Percentiles rank a stretch among this genome's conserved stretches.
phyloP scores from a whole-genome alignment of 2,797 vertebrate genomes.

The Cyprinella venusta region DNA sequence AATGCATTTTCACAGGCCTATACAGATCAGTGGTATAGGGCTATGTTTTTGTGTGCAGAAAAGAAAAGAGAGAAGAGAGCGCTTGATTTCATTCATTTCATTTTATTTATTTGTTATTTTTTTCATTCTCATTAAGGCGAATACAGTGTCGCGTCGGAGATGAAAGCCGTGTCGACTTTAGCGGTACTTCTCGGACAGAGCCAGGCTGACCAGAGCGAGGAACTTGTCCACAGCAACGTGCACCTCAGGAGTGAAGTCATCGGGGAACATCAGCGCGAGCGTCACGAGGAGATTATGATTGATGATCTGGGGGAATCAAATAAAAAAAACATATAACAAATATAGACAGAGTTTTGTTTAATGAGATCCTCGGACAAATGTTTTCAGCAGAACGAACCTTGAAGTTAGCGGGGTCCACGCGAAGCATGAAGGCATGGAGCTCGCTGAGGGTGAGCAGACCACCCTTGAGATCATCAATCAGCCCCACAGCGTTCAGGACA shows the following conservation, averaged over 20 bases:
- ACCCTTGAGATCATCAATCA: conserved; percentile 68
- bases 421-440: conserved; percentile 77
- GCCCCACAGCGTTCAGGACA: conserved; percentile 56
- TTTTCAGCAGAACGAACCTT: conserved; percentile 66
- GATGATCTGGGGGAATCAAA: conserved; percentile 70
- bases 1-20: too few relatives aligned
- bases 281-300: conserved; percentile 77
- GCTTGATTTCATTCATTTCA: neutral
- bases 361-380: neutral
- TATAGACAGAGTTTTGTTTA: neutral
- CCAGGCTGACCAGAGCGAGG: conserved; percentile 62
- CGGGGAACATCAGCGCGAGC: conserved; percentile 66
- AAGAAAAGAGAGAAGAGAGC: neutral
- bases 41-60: too few relatives aligned
- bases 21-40: neutral
- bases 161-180: conserved; percentile 59
- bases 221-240: conserved; percentile 82
- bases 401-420: conserved; percentile 81
- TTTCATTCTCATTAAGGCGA: conserved; percentile 9
- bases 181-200: conserved; percentile 81
- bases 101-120: neutral
- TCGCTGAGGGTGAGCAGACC: conserved; percentile 76
- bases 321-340: conserved; percentile 36
- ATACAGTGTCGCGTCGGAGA: conserved; percentile 1
- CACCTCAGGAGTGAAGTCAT: conserved; percentile 68